Conservation (phyloP, 2,888 invertebrate genomes). For the Brenthis daphne region DNA sequence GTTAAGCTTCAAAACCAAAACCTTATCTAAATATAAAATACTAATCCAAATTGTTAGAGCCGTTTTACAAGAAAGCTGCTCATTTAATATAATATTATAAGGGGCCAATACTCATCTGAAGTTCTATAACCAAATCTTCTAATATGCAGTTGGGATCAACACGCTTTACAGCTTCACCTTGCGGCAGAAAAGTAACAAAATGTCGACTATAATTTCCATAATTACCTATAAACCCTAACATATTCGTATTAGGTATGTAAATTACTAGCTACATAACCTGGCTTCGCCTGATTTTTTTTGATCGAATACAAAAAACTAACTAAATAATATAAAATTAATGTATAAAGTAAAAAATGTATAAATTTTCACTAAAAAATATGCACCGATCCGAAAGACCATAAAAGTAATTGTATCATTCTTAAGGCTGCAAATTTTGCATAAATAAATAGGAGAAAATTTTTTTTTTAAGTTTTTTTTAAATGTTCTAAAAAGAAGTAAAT, state of each 20-base stretch:
- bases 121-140: conserved; percentile 24
- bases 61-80: too few relatives aligned
- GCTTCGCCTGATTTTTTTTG: not conserved
- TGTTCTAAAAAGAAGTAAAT: too few relatives aligned
- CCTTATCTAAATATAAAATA: too few relatives aligned
- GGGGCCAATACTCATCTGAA: conserved; percentile 11
- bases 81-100: not conserved
- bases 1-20: too few relatives aligned
- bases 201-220: conserved; percentile 21
- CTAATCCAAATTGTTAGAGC: too few relatives aligned
- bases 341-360: too few relatives aligned
- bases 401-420: not conserved
- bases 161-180: conserved; percentile 19
- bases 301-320: not conserved
- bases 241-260: not conserved
- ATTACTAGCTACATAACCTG: not conserved
- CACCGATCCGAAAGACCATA: not conserved
- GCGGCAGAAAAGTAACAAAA: conserved; percentile 21
- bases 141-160: conserved; percentile 24
- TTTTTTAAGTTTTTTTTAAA: too few relatives aligned
- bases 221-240: conserved; percentile 25
- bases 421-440: too few relatives aligned
- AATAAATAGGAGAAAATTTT: too few relatives aligned
- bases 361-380: too few relatives aligned
- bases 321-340: too few relatives aligned